Evolutionary conservation across 2,113 vertebrate genomes (phyloP), one percentile per base, ranked within the genome.

Genomic region (Hydrolagus affinis): DNA sequence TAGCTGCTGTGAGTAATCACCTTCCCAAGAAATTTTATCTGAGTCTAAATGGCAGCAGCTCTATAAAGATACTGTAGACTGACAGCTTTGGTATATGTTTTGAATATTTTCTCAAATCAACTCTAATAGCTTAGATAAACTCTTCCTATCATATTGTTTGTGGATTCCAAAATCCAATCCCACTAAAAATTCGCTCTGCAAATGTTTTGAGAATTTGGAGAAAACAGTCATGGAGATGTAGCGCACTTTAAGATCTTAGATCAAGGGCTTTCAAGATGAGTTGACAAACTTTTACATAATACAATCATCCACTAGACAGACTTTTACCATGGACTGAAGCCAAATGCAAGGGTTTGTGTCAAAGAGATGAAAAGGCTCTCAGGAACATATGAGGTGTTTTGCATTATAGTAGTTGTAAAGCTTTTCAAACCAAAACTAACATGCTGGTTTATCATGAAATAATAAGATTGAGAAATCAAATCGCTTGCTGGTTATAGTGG

Each of bases 91-190:
- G 90, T 86, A 85, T 86, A 85, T 86, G 89, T 92, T 93, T 95
- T 96, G 94, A 96, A 96, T 93, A 59, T 87, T 76, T 90, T 96
- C 95, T 95, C 96, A 96, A 88, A 95, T 92, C 89, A 95, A 94
- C 94, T 91, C 87, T 88, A 89, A 91, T 90, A 93, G 93, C 91
- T 90, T 88, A 91, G 91, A 89, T 88, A 93, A 95, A 93, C 86
- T 91, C 87, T 87, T 89, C 87, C 88, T 92, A 89, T 88, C 90
- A 87, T 87, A 87, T 88, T 88, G 91, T 91, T 89, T 87, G 89
- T 2, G 21, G 89, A 89, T 90, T 91, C 87, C 87, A 87, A 89
- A 91, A 91, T 93, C 91, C 89, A 90, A 90, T 89, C 91, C 89
- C 90, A 89, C 90, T 93, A 90, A 94, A 92, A 90, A 89, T 89